Conservation (phyloP, 2,888 invertebrate genomes). For the Ischnus inquisitorius region DNA sequence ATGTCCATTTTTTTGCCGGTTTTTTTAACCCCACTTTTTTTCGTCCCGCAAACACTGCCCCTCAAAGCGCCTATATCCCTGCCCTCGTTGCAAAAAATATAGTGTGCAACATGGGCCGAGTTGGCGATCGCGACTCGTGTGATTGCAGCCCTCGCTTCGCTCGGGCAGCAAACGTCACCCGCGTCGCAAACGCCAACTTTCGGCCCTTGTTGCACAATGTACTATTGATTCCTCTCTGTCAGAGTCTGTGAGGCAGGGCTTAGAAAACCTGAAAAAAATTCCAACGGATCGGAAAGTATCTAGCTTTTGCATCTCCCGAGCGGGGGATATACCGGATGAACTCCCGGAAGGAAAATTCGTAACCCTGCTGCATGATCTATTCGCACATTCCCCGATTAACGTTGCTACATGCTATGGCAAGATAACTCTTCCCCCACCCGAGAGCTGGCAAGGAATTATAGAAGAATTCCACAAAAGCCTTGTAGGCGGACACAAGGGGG, state of each 20-base stretch:
- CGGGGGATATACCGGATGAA: background rate
- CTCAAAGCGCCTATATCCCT: too few relatives aligned
- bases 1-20: too few relatives aligned
- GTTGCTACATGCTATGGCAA: slow-evolving; percentile 33
- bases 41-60: too few relatives aligned
- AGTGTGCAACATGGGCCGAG: too few relatives aligned
- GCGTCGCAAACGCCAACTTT: too few relatives aligned
- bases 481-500: background rate
- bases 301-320: background rate
- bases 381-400: background rate
- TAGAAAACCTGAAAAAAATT: background rate
- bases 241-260: background rate
- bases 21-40: too few relatives aligned
- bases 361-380: background rate
- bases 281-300: background rate
- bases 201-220: too few relatives aligned
- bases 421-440: background rate
- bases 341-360: background rate
- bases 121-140: too few relatives aligned
- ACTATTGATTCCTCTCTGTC: too few relatives aligned
- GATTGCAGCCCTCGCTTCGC: too few relatives aligned
- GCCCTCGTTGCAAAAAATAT: too few relatives aligned
- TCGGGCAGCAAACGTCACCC: too few relatives aligned
- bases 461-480: background rate
- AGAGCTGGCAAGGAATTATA: background rate